A percentile compares a stretch with the other conserved stretches of the same genome.
Evolutionary conservation across 1,140 invertebrate species (phyloP).

Genomic region (Teleopsis dalmanni): DNA sequence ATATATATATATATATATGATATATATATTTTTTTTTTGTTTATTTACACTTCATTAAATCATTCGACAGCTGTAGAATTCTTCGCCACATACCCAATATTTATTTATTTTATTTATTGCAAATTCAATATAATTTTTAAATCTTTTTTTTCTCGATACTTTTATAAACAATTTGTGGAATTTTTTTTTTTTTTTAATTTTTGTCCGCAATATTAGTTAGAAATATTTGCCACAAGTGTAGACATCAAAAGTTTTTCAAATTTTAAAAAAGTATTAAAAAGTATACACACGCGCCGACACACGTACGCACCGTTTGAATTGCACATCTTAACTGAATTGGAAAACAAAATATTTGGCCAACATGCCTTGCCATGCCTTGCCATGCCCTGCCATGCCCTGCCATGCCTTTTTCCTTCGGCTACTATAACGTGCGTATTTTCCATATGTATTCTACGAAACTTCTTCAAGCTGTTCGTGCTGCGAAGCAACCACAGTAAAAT

Average conservation of each 20-base stretch:
- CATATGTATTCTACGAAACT: no score
- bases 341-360: no score
- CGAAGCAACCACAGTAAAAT: no score
- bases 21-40: not conserved
- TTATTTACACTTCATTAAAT: not conserved
- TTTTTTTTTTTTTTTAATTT: constrained; percentile 15
- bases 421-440: no score
- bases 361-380: no score
- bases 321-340: constrained; percentile 39
- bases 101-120: constrained; percentile 1
- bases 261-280: not conserved
- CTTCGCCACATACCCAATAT: not conserved
- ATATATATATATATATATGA: not conserved
- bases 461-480: no score
- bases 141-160: not conserved
- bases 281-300: constrained; percentile 8
- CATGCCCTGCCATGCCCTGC: no score
- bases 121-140: constrained; percentile 1
- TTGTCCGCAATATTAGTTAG: constrained; percentile 20
- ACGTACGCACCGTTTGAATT: constrained; percentile 42
- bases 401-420: no score
- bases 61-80: not conserved
- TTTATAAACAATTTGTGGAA: not conserved
- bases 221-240: constrained; percentile 40
- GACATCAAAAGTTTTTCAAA: not conserved